These are phyloP conservation scores for Drosophila subsilvestris DNA, from an alignment of 2,888 invertebrate species.

Conservation along the genomic window DNA sequence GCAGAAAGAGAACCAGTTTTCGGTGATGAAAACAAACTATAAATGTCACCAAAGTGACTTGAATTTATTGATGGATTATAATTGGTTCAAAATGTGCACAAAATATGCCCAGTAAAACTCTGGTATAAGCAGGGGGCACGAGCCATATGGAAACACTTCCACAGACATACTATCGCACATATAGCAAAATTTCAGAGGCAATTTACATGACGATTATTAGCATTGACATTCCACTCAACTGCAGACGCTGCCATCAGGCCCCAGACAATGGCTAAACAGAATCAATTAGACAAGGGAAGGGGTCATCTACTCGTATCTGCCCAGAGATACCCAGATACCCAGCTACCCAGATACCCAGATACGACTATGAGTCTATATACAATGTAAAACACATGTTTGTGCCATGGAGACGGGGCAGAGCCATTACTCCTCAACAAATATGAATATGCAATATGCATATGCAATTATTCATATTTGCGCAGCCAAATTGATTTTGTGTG, in stretches of 20 bases:
- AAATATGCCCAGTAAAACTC: neutral
- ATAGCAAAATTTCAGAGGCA: conserved; percentile 63
- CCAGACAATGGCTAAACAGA: conserved; percentile 75
- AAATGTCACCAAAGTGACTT: conserved; percentile 73
- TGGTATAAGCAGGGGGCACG: conserved; percentile 24
- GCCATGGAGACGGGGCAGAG: conserved; percentile 11
- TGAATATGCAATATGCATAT: conserved; percentile 49
- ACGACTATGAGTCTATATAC: conserved; percentile 3
- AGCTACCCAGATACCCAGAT: neutral
- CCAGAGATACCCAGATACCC: too few species aligned
- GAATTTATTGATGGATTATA: conserved; percentile 78
- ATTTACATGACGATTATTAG: conserved; percentile 79
- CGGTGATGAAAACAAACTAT: conserved; percentile 57
- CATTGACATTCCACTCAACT: conserved; percentile 74
- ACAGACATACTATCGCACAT: conserved; percentile 51
- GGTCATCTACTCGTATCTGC: conserved; percentile 44
- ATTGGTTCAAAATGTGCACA: conserved; percentile 42
- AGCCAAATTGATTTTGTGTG: conserved; percentile 48
- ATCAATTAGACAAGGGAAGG: conserved; percentile 71
- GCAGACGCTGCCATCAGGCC: conserved; percentile 17
- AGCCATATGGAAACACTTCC: conserved; percentile 35
- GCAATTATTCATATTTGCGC: conserved; percentile 46
- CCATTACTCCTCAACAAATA: conserved; percentile 28
- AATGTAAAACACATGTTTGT: conserved; percentile 9
- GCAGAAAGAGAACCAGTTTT: conserved; percentile 16